Conservation (phyloP, 2,113 vertebrate species). For the Leucosticte australis region DNA sequence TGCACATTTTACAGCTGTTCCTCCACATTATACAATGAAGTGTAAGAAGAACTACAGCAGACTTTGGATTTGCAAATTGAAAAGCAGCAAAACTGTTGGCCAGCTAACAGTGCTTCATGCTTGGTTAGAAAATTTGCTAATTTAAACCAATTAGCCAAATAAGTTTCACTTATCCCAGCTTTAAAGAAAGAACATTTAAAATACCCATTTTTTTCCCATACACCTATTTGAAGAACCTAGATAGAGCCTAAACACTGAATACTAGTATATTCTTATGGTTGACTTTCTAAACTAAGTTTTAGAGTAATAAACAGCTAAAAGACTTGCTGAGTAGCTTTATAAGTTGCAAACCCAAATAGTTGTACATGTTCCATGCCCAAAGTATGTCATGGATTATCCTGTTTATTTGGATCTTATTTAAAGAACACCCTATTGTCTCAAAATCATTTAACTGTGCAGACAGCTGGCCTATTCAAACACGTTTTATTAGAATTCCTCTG, state of each 20-base stretch:
- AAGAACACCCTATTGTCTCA: conserved; percentile 65
- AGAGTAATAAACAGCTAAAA: not conserved
- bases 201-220: not conserved
- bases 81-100: conserved; percentile 56
- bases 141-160: conserved; percentile 65
- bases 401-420: conserved; percentile 67
- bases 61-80: conserved; percentile 63
- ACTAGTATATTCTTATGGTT: not conserved
- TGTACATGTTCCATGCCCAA: conserved; percentile 39
- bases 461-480: conserved; percentile 69
- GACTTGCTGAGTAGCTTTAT: conserved; percentile 11
- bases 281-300: not conserved
- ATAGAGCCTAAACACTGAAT: not conserved
- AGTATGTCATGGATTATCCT: conserved; percentile 64
- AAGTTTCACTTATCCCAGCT: conserved; percentile 26
- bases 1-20: conserved; percentile 71
- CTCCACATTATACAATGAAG: conserved; percentile 65
- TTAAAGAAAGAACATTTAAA: conserved; percentile 17
- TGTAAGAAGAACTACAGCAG: conserved; percentile 53
- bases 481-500: conserved; percentile 71
- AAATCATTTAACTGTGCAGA: conserved; percentile 67
- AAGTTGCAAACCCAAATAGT: conserved; percentile 26
- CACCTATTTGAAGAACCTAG: not conserved
- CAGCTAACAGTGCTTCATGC: conserved; percentile 61
- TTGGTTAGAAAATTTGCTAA: conserved; percentile 61